Base-by-base conservation (phyloP, 2,888 invertebrate genomes). In the Anthoptus insignis region DNA sequence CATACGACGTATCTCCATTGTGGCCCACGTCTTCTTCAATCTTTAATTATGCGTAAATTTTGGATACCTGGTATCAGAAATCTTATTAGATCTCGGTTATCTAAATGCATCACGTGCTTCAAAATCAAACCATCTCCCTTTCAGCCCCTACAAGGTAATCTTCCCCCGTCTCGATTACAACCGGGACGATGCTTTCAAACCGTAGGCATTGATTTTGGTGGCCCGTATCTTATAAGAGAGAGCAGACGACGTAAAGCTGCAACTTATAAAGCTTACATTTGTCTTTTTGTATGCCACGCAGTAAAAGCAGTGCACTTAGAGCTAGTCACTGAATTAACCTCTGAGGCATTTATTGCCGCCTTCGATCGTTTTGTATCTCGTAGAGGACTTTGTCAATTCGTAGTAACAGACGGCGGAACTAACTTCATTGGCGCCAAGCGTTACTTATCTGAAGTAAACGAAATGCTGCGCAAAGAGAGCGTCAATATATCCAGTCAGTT, bases 31-130 rank as follows among this genome's bases (percentile, higher is more conserved):
- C 14, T 8, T 34, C n/a, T 64, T 11, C 34, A 56, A 16, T n/a
- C 29, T 24, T 14, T 37, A 22, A 24, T 64, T 19, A 22, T 29
- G 13, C 49, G 32, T 5, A 13, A 37, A 39, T 64, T 34, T 16
- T 64, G 64, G 64, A 49, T 57, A 8, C 24, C 49, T 1, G 19
- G 22, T 14, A 50, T 34, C 8, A 16, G 29, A 21, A 11, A 21
- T 16, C 11, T 22, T 9, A 54, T 57, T 2, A 49, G 37, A 13
- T 45, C 29, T 16, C 13, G 27, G 6, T 11, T 64, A 13, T 54
- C 32, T 19, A 50, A 24, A 11, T 64, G 64, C 39, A n/a, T 57
- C 8, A 52, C 8, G 6, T 64, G 64, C 16, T 64, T 57, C 50
- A 14, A 29, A 16, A 9, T 50, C 1, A 42, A 37, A 16, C 56